These are phyloP conservation scores for Trichechus manatus DNA, from an alignment of 2,113 vertebrate species.

Conservation along the genomic window DNA sequence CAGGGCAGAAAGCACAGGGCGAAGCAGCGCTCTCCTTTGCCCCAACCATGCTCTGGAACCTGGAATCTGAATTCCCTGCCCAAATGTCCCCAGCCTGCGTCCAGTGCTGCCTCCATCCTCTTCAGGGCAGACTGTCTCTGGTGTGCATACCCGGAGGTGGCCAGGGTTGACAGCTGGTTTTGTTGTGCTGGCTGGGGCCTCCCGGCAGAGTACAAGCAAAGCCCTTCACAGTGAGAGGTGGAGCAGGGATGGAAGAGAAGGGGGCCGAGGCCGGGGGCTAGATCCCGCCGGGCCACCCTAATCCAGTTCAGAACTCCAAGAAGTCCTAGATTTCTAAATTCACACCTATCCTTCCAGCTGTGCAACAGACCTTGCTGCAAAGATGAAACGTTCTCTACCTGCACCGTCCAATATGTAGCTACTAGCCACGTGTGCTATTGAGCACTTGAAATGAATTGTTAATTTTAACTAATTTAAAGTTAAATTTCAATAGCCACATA, in stretches of 20 bases:
- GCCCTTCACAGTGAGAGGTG: neutral
- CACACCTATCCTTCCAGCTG: neutral
- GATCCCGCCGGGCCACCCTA: neutral
- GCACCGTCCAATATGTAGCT: neutral
- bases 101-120: neutral
- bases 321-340: neutral
- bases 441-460: neutral
- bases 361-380: neutral
- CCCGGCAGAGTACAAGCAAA: neutral
- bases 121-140: neutral
- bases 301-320: neutral
- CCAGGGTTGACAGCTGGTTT: neutral
- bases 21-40: too few relatives aligned
- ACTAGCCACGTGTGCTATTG: accelerated
- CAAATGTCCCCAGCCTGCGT: neutral
- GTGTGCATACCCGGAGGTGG: neutral
- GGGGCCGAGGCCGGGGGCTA: neutral
- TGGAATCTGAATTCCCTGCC: neutral
- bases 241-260: neutral
- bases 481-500: neutral
- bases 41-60: neutral
- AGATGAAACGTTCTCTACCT: neutral
- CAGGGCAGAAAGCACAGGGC: neutral
- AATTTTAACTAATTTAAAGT: neutral
- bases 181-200: neutral